Evolutionary conservation across 2,797 vertebrate species (phyloP).

Genomic region (Sitta carolinensis): DNA sequence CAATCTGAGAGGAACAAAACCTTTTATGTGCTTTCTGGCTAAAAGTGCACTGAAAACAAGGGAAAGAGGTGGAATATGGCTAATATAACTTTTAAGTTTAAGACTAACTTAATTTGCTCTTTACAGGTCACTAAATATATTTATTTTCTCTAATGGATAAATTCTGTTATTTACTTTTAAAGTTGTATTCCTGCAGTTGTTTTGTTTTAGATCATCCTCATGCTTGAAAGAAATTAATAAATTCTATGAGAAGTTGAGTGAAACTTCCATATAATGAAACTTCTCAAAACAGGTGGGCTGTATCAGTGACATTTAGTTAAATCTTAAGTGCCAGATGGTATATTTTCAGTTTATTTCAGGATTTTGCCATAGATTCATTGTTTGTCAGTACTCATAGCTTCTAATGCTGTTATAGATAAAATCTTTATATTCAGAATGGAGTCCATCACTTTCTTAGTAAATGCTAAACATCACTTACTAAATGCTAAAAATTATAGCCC

Average conservation of each 20-base stretch:
- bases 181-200: not conserved
- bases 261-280: not conserved
- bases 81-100: not conserved
- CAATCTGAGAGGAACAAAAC: not conserved
- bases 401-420: not conserved
- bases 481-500: not conserved
- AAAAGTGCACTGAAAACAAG: not conserved
- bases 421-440: not conserved
- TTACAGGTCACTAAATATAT: not conserved
- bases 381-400: not conserved
- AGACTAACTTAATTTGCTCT: not conserved
- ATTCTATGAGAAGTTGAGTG: not conserved
- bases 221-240: not conserved
- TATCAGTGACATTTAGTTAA: not conserved
- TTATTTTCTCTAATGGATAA: not conserved
- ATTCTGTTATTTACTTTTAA: not conserved
- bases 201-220: not conserved
- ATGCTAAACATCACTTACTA: not conserved
- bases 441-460: not conserved
- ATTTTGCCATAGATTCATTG: not conserved
- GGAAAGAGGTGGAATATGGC: not conserved
- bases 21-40: not conserved
- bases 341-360: not conserved
- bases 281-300: not conserved
- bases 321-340: not conserved